phyloP scores from a whole-genome alignment of 2,888 invertebrate genomes.

The Sclerodermus sp. region DNA sequence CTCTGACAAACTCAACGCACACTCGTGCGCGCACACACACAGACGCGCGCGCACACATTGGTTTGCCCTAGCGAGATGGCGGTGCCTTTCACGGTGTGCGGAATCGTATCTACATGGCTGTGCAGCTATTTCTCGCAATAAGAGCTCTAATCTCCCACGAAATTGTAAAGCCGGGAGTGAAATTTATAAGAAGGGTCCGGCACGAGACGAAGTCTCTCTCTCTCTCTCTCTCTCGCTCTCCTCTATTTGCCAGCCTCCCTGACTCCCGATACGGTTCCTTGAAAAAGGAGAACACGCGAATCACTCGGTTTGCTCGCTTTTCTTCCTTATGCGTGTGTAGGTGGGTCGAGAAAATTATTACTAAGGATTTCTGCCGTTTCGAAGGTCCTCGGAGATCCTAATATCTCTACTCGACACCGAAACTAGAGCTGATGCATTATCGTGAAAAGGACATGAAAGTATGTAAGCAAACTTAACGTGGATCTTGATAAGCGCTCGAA shows the following conservation, averaged over 20 bases:
- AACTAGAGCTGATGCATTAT: too few species aligned
- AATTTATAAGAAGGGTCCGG: slow-evolving; percentile 29
- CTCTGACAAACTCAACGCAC: not conserved
- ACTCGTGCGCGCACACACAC: not conserved
- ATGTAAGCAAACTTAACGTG: too few species aligned
- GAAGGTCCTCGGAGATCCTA: too few species aligned
- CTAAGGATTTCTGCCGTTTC: too few species aligned
- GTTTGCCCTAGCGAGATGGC: slow-evolving; percentile 10
- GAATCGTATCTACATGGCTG: slow-evolving; percentile 28
- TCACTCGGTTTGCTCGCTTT: not conserved
- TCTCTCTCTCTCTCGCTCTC: not conserved
- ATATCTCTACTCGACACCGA: too few species aligned
- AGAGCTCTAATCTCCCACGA: slow-evolving; percentile 42
- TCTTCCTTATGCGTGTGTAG: not conserved
- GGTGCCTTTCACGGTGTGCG: slow-evolving; percentile 32
- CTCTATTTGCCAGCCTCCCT: not conserved
- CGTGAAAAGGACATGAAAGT: too few species aligned
- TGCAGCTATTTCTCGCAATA: slow-evolving; percentile 36
- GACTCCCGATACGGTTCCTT: not conserved
- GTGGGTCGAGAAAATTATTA: too few species aligned
- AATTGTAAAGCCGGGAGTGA: slow-evolving; percentile 38
- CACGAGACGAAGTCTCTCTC: not conserved
- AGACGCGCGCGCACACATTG: not conserved
- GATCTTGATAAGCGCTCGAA: too few species aligned
- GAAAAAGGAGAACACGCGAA: not conserved